phyloP scores from a whole-genome alignment of 2,113 vertebrate species.

The Callocephalon fimbriatum region DNA sequence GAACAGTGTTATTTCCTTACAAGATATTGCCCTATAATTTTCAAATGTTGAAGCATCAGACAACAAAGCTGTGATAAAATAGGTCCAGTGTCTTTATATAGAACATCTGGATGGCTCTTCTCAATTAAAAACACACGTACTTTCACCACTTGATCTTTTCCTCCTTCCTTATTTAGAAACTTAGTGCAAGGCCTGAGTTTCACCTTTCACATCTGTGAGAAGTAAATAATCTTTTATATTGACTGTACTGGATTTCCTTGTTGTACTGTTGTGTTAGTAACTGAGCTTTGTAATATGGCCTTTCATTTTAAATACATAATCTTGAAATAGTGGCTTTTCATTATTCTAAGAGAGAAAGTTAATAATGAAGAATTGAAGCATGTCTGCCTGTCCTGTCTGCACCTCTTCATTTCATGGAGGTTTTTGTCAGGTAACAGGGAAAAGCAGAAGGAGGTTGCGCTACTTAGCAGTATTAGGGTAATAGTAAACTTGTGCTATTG shows the following conservation, averaged over 20 bases:
- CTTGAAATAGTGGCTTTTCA: background rate
- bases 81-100: background rate
- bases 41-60: background rate
- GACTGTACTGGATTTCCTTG: background rate
- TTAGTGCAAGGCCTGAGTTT: background rate
- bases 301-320: background rate
- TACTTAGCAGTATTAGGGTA: background rate
- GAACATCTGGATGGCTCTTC: background rate
- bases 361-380: background rate
- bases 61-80: constrained; percentile 42
- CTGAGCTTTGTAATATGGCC: background rate
- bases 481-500: background rate
- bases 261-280: background rate
- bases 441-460: background rate
- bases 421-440: background rate
- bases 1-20: constrained; percentile 1
- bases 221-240: background rate
- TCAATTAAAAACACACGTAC: background rate
- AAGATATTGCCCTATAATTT: constrained; percentile 34
- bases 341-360: background rate
- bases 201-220: background rate
- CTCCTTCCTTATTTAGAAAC: background rate
- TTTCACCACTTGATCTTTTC: background rate
- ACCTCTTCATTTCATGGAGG: background rate
- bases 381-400: background rate